Evolutionary conservation across 2,888 invertebrate genomes (phyloP).

Genomic region (Xanthia togata): DNA sequence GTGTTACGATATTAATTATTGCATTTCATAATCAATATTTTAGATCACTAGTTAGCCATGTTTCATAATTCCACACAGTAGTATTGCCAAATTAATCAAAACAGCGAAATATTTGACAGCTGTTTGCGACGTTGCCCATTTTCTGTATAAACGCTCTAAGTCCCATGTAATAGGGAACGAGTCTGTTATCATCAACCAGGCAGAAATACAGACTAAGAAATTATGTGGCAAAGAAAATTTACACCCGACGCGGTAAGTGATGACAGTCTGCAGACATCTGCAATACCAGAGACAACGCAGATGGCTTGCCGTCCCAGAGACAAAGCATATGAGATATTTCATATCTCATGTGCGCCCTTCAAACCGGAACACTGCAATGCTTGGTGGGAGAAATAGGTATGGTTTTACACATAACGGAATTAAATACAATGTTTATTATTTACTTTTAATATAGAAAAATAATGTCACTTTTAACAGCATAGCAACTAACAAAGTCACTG

Average conservation of each 20-base stretch:
- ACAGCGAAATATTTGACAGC: too few relatives aligned
- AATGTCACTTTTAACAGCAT: slow-evolving; percentile 51
- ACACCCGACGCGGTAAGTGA: too few relatives aligned
- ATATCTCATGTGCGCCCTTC: neutral
- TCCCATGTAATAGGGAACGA: neutral
- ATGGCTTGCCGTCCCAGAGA: neutral
- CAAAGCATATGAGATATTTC: neutral
- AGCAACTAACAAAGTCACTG: slow-evolving; percentile 30
- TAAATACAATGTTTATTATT: slow-evolving; percentile 18
- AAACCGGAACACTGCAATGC: too few relatives aligned
- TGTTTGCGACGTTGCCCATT: too few relatives aligned
- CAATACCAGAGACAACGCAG: neutral
- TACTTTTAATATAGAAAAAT: slow-evolving; percentile 34
- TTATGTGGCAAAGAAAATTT: neutral
- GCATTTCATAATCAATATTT: too few relatives aligned
- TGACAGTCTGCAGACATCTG: neutral
- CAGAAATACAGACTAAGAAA: neutral
- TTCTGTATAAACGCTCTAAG: neutral
- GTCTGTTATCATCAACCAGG: too few relatives aligned
- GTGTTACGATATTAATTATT: too few relatives aligned
- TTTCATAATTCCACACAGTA: too few relatives aligned
- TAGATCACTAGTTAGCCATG: too few relatives aligned
- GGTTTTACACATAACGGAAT: slow-evolving; percentile 18
- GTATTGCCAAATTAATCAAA: too few relatives aligned
- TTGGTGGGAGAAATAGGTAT: neutral